A percentile compares a stretch with the other conserved stretches of the same genome.
These are phyloP conservation scores for Callopanchax toddi DNA, from an alignment of 2,113 vertebrate species.

Conservation along the genomic window DNA sequence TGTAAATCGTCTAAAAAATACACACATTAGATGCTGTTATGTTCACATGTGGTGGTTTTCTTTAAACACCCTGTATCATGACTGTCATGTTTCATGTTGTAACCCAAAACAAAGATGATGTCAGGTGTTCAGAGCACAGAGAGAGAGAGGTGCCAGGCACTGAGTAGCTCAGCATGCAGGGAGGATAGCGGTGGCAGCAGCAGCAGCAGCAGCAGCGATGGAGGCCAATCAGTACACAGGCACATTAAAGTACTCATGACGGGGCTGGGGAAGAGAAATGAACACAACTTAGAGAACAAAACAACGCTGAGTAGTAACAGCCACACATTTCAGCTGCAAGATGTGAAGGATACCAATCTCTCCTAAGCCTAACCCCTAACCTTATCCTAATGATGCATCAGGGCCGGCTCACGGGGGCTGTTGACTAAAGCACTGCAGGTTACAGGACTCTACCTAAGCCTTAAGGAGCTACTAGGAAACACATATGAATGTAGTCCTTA, in stretches of 20 bases:
- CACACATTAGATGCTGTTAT: background rate
- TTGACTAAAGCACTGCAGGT: too few relatives aligned
- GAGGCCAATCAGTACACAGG: conserved; percentile 96
- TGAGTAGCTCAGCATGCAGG: conserved; percentile 75
- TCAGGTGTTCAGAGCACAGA: conserved; percentile 44
- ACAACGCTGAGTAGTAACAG: conserved; percentile 5
- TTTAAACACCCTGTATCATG: conserved; percentile 16
- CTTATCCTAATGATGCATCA: too few relatives aligned
- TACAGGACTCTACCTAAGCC: too few relatives aligned
- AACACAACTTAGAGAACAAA: conserved; percentile 76
- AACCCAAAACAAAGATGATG: conserved; percentile 33
- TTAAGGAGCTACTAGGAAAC: too few relatives aligned
- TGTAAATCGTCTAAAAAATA: too few relatives aligned
- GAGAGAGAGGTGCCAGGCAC: conserved; percentile 66
- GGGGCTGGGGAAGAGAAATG: conserved; percentile 93
- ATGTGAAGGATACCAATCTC: conserved; percentile 43
- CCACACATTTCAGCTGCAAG: conserved; percentile 30
- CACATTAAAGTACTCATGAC: conserved; percentile 99
- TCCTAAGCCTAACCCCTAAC: too few relatives aligned
- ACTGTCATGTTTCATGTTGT: conserved; percentile 28
- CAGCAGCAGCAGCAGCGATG: conserved; percentile 85
- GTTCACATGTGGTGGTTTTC: background rate
- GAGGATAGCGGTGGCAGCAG: conserved; percentile 70
- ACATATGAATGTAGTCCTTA: too few relatives aligned
- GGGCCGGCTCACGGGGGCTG: too few relatives aligned